These are phyloP conservation scores for Leucophenga montana DNA, from an alignment of 2,888 invertebrate species.

Conservation along the genomic window DNA sequence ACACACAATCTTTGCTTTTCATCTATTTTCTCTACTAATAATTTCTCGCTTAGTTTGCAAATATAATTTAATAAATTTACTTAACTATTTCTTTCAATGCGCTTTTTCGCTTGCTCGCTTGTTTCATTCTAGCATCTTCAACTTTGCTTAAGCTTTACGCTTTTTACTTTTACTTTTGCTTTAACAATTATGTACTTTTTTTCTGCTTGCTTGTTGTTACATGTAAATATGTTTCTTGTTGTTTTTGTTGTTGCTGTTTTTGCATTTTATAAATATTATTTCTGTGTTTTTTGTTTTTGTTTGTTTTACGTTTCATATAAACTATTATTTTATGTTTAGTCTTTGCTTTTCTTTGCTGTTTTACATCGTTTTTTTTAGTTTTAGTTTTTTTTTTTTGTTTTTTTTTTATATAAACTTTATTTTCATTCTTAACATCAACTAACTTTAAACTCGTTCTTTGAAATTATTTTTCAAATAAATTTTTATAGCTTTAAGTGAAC, in stretches of 20 bases:
- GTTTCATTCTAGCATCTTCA: constrained; percentile 14
- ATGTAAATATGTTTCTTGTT: constrained; percentile 4
- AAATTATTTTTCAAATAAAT: constrained; percentile 24
- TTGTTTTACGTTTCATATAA: constrained; percentile 45
- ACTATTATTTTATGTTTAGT: constrained; percentile 59
- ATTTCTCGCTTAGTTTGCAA: neutral
- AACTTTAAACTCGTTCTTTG: constrained; percentile 27
- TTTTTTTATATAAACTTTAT: constrained; percentile 13
- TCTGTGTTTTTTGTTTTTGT: too few species aligned
- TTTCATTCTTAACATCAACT: constrained; percentile 24
- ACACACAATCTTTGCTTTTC: neutral
- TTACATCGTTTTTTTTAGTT: constrained; percentile 43
- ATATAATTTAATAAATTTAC: constrained; percentile 21
- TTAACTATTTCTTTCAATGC: constrained; percentile 11
- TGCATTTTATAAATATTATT: constrained; percentile 20
- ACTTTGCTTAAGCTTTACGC: constrained; percentile 31
- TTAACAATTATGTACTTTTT: constrained; percentile 5
- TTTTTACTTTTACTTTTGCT: constrained; percentile 19
- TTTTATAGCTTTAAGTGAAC: constrained; percentile 38
- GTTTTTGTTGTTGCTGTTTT: constrained; percentile 29
- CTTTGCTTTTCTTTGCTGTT: constrained; percentile 60
- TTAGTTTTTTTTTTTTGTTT: constrained; percentile 31
- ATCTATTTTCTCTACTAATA: constrained; percentile 9
- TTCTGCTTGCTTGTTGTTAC: constrained; percentile 10
- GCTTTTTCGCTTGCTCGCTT: neutral